A percentile compares a stretch with the other conserved stretches of the same genome.
Conservation (phyloP, 2,888 invertebrate genomes). For the Drosophila peninsularis region DNA sequence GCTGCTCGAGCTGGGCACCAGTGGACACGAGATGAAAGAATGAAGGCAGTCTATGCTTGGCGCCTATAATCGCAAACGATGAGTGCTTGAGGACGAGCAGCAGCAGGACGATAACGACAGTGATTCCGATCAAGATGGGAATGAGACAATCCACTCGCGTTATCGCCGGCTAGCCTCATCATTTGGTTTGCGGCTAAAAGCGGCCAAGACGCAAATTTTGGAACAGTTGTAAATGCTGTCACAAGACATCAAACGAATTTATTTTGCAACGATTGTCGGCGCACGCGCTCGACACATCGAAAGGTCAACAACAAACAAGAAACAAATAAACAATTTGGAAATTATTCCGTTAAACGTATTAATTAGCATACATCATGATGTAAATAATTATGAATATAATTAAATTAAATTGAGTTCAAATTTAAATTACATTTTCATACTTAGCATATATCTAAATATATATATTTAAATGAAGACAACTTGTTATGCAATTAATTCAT, state of each 20-base stretch:
- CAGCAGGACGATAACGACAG: constrained; percentile 35
- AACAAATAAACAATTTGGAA: constrained; percentile 22
- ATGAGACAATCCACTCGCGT: constrained; percentile 23
- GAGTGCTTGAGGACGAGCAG: constrained; percentile 55
- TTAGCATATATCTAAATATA: constrained; percentile 42
- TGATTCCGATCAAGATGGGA: constrained; percentile 2
- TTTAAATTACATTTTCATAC: constrained; percentile 62
- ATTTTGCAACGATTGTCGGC: constrained; percentile 45
- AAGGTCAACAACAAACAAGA: constrained; percentile 26
- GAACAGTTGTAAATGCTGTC: constrained; percentile 46
- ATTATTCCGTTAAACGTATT: constrained; percentile 47
- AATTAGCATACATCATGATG: constrained; percentile 69
- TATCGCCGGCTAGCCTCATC: constrained; percentile 43
- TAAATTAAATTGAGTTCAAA: constrained; percentile 72
- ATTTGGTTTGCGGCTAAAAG: constrained; percentile 63
- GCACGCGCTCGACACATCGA: constrained; percentile 19
- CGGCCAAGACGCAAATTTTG: constrained; percentile 69
- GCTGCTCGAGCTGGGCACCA: constrained; percentile 87
- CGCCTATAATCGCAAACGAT: constrained; percentile 79
- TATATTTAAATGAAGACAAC: constrained; percentile 11
- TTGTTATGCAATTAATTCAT: constrained; percentile 37
- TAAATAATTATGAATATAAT: constrained; percentile 74
- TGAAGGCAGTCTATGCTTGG: constrained; percentile 79
- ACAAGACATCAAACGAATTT: constrained; percentile 54
- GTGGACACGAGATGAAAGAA: constrained; percentile 84